phyloP scores from a whole-genome alignment of 2,888 invertebrate species.

The Eucriotettix oculatus region DNA sequence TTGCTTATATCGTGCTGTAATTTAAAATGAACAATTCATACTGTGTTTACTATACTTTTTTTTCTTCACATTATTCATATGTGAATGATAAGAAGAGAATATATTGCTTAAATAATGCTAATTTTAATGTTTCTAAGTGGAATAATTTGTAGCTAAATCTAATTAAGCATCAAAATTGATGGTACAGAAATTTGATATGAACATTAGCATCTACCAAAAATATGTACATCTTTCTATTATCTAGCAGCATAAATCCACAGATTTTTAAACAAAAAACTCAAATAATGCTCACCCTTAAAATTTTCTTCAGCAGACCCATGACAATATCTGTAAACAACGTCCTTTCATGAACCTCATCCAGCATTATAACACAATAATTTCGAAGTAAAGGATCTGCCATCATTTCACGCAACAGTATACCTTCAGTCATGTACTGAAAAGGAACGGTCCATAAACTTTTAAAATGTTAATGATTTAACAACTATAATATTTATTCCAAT shows the following conservation, averaged over 20 bases:
- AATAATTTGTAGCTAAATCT: too few relatives aligned
- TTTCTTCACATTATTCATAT: too few relatives aligned
- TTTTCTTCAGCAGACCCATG: conserved; percentile 86
- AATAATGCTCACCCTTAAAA: conserved; percentile 42
- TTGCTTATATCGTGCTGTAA: too few relatives aligned
- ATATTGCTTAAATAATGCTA: too few relatives aligned
- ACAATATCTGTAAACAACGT: conserved; percentile 84
- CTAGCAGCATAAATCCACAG: background rate
- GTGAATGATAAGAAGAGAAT: too few relatives aligned
- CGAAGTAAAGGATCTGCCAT: conserved; percentile 84
- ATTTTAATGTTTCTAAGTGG: too few relatives aligned
- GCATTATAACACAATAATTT: conserved; percentile 71
- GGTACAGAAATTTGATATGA: too few relatives aligned
- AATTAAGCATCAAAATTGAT: too few relatives aligned
- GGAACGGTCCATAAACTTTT: background rate
- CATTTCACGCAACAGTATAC: conserved; percentile 85
- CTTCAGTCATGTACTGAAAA: conserved; percentile 86
- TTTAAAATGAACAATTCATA: too few relatives aligned
- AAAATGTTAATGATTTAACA: background rate
- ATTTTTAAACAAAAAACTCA: background rate
- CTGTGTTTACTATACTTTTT: too few relatives aligned
- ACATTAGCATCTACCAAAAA: background rate
- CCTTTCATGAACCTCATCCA: conserved; percentile 94
- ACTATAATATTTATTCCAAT: too few relatives aligned
- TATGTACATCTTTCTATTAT: too few relatives aligned